These are phyloP conservation scores for Venturia canescens DNA, from an alignment of 1,140 invertebrate species.

Conservation along the genomic window DNA sequence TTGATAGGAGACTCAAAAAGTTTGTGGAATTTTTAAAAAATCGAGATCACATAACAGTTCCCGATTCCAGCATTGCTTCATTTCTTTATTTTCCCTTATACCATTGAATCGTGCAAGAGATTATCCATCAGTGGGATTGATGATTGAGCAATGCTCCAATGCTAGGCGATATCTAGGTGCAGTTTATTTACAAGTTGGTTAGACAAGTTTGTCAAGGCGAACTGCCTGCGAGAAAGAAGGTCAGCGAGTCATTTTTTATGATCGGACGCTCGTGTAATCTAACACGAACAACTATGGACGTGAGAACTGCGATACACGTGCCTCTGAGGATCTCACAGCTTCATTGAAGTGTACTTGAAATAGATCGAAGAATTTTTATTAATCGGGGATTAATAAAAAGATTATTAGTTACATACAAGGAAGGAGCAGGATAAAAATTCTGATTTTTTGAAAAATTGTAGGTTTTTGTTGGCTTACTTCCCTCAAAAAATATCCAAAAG, in stretches of 20 bases:
- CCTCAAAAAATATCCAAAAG: no score
- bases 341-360: no score
- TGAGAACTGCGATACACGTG: not conserved
- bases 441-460: no score
- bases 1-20: no score
- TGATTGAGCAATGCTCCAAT: not conserved
- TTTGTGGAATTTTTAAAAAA: no score
- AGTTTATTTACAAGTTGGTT: not conserved
- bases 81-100: not conserved
- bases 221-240: not conserved
- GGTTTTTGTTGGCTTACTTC: no score
- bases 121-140: not conserved
- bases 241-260: not conserved
- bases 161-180: not conserved
- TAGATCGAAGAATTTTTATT: no score
- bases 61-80: not conserved
- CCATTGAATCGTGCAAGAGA: not conserved
- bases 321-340: not conserved
- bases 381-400: no score
- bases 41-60: no score
- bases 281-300: not conserved
- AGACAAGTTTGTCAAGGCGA: constrained; percentile 2
- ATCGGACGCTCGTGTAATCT: not conserved
- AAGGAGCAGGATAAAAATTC: no score
- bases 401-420: no score